phyloP scores from a whole-genome alignment of 2,113 vertebrate genomes.

The Eonycteris spelaea region DNA sequence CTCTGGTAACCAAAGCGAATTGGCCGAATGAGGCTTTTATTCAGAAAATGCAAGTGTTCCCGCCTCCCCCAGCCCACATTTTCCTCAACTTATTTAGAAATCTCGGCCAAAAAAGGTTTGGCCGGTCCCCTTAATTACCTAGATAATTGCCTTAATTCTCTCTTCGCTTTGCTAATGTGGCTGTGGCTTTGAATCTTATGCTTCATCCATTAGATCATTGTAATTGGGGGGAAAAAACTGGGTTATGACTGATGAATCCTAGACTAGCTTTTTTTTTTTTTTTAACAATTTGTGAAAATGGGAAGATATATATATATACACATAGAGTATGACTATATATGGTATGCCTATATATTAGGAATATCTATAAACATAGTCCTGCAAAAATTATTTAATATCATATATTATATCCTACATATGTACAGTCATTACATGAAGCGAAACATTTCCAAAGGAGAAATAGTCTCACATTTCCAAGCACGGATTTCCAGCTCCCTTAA shows the following conservation, averaged over 20 bases:
- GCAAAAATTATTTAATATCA: background rate
- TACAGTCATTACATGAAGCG: background rate
- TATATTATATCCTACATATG: background rate
- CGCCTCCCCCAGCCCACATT: background rate
- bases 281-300: background rate
- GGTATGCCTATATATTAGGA: background rate
- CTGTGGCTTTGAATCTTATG: background rate
- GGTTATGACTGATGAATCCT: conserved; percentile 16
- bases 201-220: conserved; percentile 20
- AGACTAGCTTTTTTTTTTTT: background rate
- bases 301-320: background rate
- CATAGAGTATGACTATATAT: background rate
- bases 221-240: background rate
- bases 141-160: conserved; percentile 57
- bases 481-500: background rate
- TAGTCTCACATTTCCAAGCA: background rate
- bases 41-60: background rate
- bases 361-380: background rate
- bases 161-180: conserved; percentile 28
- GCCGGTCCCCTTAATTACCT: conserved; percentile 19
- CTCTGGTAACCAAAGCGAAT: background rate
- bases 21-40: background rate
- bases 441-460: conserved; percentile 28
- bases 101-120: background rate
- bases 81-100: conserved; percentile 22